A percentile compares a stretch with the other conserved stretches of the same genome.
Conservation (phyloP, 1,140 invertebrate genomes). For the Linepithema humile region DNA sequence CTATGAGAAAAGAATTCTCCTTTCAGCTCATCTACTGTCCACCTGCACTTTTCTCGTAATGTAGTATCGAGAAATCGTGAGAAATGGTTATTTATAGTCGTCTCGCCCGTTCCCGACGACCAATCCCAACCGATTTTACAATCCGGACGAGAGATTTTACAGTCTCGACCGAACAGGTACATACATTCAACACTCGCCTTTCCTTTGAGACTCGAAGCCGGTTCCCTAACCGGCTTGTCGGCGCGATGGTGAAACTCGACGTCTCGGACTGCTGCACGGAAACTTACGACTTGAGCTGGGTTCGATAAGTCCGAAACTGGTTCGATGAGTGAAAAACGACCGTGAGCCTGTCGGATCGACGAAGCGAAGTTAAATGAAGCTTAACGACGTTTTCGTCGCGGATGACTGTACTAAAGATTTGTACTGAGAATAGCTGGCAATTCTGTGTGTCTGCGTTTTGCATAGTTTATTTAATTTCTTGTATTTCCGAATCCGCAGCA, state of each 20-base stretch:
- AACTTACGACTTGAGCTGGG: constrained; percentile 58
- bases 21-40: not conserved
- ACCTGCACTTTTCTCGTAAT: constrained; percentile 11
- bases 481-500: not conserved
- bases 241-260: constrained; percentile 60
- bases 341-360: constrained; percentile 45
- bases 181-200: constrained; percentile 11
- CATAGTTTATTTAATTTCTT: not conserved
- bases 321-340: constrained; percentile 67
- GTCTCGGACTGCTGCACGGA: constrained; percentile 55
- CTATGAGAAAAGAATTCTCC: too few species aligned
- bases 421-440: not conserved
- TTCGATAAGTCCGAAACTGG: constrained; percentile 63
- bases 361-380: constrained; percentile 15
- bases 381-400: constrained; percentile 16
- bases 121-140: constrained; percentile 33
- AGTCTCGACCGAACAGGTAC: too few species aligned
- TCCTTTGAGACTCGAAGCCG: constrained; percentile 4
- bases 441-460: not conserved
- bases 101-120: not conserved
- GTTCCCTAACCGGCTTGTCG: constrained; percentile 28
- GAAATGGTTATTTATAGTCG: constrained; percentile 46
- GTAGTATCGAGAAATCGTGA: constrained; percentile 1
- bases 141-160: too few species aligned
- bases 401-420: not conserved